Evolutionary conservation across 2,113 vertebrate species (phyloP), one percentile per base, ranked within the genome.

Genomic region (Cacatua alba): DNA sequence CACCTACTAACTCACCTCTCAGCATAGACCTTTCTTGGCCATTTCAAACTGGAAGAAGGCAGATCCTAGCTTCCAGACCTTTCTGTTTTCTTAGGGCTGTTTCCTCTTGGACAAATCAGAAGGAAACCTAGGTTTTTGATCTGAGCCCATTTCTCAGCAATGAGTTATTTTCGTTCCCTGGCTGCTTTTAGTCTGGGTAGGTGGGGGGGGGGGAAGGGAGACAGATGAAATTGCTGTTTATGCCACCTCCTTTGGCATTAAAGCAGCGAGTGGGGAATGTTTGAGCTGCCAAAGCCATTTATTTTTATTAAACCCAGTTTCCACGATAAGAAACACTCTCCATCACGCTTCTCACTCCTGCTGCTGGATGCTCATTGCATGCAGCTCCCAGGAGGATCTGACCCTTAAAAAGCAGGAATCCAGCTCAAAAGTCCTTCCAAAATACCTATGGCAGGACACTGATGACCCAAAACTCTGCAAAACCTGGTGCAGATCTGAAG

Each of bases 291-390:
- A 94, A 60, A 82, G 39, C 44, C 62, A 46, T 75, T 92, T 65
- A 44, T 89, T 94, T 92, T 79, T 79, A 75, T 82, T 65, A 60
- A 86, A 55, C 70, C 67, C 62, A 52, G 49, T 79, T 92, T 92
- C 44, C 49, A 69, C 67, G 75, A 37, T 43, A 48, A 67, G n/a
- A 81, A 94, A 65, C 18, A 10, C 24, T 18, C 28, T 63, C 17
- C 39, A 23, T 48, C 44, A 2, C 0, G 0, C 25, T 88, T 52
- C 14, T 77, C 2, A 0, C 28, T 39, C 51, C 63, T 17, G 52
- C 62, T 79, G 62, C 55, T 0, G 3, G 35, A 17, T 43, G 43
- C 52, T 85, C 53, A 15, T 25, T 78, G 37, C 29, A 12, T 5
- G 60, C 13, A 53, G 59, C 8, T 48, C 41, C 43, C 20, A 10